Conservation (phyloP, 2,888 invertebrate genomes). For the Ochropleura plecta region DNA sequence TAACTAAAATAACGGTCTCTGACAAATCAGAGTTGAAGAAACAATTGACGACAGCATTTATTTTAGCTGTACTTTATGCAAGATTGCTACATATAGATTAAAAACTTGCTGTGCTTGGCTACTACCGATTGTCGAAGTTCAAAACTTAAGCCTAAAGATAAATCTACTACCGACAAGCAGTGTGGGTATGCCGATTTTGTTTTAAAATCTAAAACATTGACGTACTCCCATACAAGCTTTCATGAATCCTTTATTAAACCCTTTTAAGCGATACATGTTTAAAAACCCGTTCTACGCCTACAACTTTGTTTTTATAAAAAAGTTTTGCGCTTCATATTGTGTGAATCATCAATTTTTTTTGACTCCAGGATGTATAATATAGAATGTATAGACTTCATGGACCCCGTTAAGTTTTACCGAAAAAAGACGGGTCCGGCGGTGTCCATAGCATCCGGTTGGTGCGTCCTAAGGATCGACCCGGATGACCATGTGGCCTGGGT, state of each 20-base stretch:
- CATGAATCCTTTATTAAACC: background rate
- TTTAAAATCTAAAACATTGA: background rate
- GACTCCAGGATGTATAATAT: conserved; percentile 77
- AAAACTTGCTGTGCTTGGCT: background rate
- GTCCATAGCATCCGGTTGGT: conserved; percentile 85
- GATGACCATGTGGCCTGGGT: conserved; percentile 83
- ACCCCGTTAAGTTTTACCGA: conserved; percentile 82
- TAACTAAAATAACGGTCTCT: background rate
- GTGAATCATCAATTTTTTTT: background rate
- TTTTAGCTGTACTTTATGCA: background rate
- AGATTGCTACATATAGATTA: background rate
- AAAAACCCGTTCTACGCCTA: background rate
- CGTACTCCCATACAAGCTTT: background rate
- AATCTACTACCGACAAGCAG: no score
- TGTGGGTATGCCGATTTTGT: no score
- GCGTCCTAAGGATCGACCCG: conserved; percentile 81
- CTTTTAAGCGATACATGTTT: background rate
- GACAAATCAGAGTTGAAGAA: background rate
- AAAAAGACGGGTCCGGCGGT: conserved; percentile 81
- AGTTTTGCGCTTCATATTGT: background rate
- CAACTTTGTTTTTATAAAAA: background rate
- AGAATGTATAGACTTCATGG: conserved; percentile 78
- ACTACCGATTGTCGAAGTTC: no score
- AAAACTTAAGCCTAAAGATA: no score
- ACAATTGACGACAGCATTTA: background rate